A percentile compares a stretch with the other conserved stretches of the same genome.
These are phyloP conservation scores for Camelus dromedarius DNA, from an alignment of 2,113 vertebrate species.

Conservation along the genomic window DNA sequence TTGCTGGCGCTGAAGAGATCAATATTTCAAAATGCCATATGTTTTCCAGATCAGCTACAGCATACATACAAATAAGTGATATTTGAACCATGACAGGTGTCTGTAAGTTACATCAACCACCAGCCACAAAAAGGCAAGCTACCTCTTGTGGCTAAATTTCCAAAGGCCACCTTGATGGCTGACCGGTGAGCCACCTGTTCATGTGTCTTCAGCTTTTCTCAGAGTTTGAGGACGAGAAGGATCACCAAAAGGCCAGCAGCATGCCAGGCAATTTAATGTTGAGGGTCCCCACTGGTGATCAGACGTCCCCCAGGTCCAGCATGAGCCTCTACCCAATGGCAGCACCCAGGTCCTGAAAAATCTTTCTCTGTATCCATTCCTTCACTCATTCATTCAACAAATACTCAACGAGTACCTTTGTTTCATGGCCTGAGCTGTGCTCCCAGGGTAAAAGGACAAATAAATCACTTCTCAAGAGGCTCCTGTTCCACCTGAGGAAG, in stretches of 20 bases:
- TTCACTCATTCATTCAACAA: neutral
- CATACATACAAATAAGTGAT: conserved; percentile 81
- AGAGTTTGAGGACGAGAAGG: neutral
- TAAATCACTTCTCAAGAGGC: neutral
- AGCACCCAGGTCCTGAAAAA: neutral
- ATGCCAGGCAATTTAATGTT: neutral
- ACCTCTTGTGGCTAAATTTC: conserved; percentile 14
- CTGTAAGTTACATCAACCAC: conserved; percentile 65
- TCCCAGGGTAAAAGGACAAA: neutral
- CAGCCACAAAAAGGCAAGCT: neutral
- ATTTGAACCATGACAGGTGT: conserved; percentile 75
- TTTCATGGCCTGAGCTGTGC: neutral
- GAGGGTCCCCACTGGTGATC: neutral
- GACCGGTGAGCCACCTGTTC: neutral
- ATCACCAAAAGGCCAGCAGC: neutral
- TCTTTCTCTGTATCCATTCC: neutral
- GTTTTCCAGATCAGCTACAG: conserved; percentile 86
- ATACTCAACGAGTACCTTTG: neutral
- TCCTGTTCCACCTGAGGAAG: neutral
- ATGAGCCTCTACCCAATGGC: neutral
- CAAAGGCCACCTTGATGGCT: neutral
- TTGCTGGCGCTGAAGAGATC: conserved; percentile 86
- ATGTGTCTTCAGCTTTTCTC: neutral
- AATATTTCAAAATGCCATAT: conserved; percentile 89
- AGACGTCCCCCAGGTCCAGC: neutral